A percentile compares a stretch with the other conserved stretches of the same genome.
Conservation (phyloP, 2,797 vertebrate genomes). For the Dendrocincla tyrannina region DNA sequence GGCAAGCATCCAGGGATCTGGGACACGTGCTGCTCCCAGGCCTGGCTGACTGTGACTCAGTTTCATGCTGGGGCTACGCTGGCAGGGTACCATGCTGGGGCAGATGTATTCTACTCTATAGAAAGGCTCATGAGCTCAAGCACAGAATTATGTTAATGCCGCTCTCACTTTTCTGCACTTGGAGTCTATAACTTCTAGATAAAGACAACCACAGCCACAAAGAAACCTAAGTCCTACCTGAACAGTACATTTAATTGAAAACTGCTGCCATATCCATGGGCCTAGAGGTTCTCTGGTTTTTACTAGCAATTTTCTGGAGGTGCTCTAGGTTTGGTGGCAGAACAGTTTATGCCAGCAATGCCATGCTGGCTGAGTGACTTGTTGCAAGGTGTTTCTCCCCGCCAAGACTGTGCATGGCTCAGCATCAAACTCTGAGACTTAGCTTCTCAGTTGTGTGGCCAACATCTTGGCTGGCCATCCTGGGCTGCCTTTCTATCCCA, state of each 20-base stretch:
- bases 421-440: not conserved
- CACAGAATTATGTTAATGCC: not conserved
- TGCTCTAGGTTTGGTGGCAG: not conserved
- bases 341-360: fast-evolving
- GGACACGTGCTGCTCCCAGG: not conserved
- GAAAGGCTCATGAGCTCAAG: not conserved
- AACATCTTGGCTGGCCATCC: not conserved
- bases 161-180: not conserved
- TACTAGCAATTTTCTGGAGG: not conserved
- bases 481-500: not conserved
- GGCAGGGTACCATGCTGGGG: fast-evolving
- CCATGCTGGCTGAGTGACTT: not conserved
- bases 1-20: not conserved
- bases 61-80: not conserved
- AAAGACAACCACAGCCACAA: not conserved
- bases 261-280: not conserved
- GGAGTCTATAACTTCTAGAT: not conserved
- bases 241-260: not conserved
- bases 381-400: not conserved
- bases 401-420: not conserved
- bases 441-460: not conserved
- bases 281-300: not conserved
- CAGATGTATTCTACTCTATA: not conserved
- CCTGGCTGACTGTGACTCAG: not conserved
- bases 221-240: not conserved